Base-by-base conservation (phyloP, 2,888 invertebrate species). In the Drosophila koepferae region DNA sequence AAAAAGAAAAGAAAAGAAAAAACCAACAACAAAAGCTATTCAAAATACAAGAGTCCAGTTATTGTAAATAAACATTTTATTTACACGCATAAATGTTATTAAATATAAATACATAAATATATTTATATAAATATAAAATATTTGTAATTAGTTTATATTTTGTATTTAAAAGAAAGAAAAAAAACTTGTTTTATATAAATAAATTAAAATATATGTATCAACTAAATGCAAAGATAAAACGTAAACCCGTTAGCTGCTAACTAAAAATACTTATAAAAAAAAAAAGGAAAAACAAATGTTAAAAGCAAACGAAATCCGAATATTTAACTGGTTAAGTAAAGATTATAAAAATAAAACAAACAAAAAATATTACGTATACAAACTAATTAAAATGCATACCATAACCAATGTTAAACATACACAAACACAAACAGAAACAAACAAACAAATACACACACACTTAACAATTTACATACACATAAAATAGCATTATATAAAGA, bases 81-180 rank as follows among this genome's bases (percentile, higher is more conserved):
- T 81, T 76, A 63, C 78, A 64, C 59, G 71, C 74, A 75, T 79
- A 48, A 65, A 68, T 54, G 72, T 81, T 86, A 83, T 81, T 72
- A 72, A 74, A 14, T 41, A 55, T 58, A 67, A 63, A 70, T 60
- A 68, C 40, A 66, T 44, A 69, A 54, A 61, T 36, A 49, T 36
- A 69, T 40, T 40, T 46, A 58, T 38, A 64, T 36, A 67, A 44
- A 59, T 53, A 77, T 54, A 53, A 18, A 63, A 76, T 79, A 86
- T 73, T 83, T 90, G 81, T 87, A 86, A 90, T 87, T 90, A 87
- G 89, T 87, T 82, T 79, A 74, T 82, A 79, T 77, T 89, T 88
- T 90, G 77, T 89, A 89, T 81, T 73, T 72, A 53, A 64, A 67
- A 49, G 58, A 28, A 28, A 23, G 2, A 75, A 68, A 38, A 46